Evolutionary conservation across 2,797 vertebrate species (phyloP).

Genomic region (Sparus aurata): DNA sequence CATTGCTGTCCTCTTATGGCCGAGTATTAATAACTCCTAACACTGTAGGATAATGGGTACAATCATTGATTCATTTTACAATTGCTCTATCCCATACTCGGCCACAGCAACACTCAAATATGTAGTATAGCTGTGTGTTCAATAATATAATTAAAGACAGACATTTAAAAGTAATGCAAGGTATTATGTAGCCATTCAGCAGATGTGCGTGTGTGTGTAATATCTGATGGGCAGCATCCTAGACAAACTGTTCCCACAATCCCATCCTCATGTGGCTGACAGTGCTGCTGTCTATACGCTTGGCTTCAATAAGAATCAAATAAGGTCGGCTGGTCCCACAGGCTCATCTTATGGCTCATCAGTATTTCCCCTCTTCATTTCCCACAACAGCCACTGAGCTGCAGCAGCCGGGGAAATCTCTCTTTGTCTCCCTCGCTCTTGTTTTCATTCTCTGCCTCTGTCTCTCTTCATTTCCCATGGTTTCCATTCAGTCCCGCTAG

Average conservation of each 20-base stretch:
- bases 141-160: too few relatives aligned
- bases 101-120: too few relatives aligned
- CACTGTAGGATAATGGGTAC: too few relatives aligned
- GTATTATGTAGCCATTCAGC: not conserved
- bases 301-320: conserved; percentile 55
- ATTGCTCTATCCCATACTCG: too few relatives aligned
- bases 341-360: conserved; percentile 59
- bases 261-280: not conserved
- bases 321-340: conserved; percentile 39
- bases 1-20: too few relatives aligned
- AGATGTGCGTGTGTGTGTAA: not conserved
- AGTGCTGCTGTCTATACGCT: conserved; percentile 4
- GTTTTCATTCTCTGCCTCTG: conserved; percentile 57
- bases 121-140: too few relatives aligned
- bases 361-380: conserved; percentile 62
- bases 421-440: conserved; percentile 53
- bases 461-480: conserved; percentile 69
- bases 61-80: too few relatives aligned
- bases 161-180: too few relatives aligned
- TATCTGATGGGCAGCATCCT: conserved; percentile 15
- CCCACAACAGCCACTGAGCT: conserved; percentile 56
- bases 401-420: conserved; percentile 47
- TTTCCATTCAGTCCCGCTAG: conserved; percentile 45
- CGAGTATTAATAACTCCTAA: too few relatives aligned
- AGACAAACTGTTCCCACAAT: conserved; percentile 21